Percentiles rank a stretch among this genome's conserved stretches.
These are phyloP conservation scores for Anguilla rostrata DNA, from an alignment of 2,113 vertebrate species.

Conservation along the genomic window DNA sequence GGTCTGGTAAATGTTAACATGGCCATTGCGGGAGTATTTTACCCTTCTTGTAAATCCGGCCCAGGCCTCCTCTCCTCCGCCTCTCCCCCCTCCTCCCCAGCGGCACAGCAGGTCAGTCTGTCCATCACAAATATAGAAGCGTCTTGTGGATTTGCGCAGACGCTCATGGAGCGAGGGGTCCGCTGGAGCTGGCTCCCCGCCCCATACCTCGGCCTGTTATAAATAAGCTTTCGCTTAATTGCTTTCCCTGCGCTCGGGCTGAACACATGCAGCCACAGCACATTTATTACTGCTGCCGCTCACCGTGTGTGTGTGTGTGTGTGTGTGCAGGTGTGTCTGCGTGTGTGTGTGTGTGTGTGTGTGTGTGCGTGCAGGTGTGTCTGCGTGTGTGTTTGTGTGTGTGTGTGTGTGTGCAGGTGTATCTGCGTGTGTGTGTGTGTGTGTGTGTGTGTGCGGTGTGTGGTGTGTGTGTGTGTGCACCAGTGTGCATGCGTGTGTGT, in stretches of 20 bases:
- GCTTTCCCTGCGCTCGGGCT: conserved; percentile 47
- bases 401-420: not conserved
- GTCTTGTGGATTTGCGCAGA: conserved; percentile 46
- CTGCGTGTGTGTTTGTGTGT: not conserved
- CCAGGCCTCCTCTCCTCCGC: not conserved
- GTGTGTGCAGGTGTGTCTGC: not conserved
- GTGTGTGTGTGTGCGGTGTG: not conserved
- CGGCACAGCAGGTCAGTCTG: conserved; percentile 33
- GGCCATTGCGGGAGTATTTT: not conserved
- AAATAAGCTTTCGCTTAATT: conserved; percentile 62
- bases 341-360: not conserved
- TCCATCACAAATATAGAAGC: conserved; percentile 38
- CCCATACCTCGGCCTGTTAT: conserved; percentile 47
- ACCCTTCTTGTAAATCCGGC: not conserved
- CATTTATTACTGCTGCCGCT: conserved; percentile 48
- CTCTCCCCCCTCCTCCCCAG: conserved; percentile 18
- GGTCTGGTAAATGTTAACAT: not conserved
- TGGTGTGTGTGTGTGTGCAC: conserved; percentile 24
- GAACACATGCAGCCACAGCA: conserved; percentile 48
- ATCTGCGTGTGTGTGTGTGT: not conserved
- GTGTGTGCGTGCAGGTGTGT: not conserved
- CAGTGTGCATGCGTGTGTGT: not conserved
- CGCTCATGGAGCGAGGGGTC: conserved; percentile 13
- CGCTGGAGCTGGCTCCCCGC: conserved; percentile 34
- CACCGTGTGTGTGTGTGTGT: conserved; percentile 15